phyloP scores from a whole-genome alignment of 2,888 invertebrate genomes.

The Priocnemis perturbator region DNA sequence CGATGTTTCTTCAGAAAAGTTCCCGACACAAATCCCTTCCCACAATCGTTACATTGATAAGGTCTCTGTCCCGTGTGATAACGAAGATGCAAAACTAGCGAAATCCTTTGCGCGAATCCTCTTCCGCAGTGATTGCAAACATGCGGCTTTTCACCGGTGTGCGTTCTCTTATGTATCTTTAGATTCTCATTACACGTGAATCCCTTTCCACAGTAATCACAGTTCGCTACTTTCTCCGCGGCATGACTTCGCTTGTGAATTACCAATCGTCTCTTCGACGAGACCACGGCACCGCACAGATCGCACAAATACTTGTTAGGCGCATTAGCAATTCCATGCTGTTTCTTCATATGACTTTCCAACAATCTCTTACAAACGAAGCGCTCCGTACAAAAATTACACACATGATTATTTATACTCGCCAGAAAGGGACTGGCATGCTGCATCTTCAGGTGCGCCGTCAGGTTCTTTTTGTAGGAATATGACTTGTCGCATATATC shows the following conservation, averaged over 20 bases:
- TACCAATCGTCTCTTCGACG: slow-evolving; percentile 55
- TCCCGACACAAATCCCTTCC: slow-evolving; percentile 66
- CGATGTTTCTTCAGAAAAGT: slow-evolving; percentile 65
- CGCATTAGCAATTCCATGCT: slow-evolving; percentile 53
- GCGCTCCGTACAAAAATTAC: slow-evolving; percentile 57
- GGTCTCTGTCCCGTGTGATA: slow-evolving; percentile 69
- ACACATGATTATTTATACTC: slow-evolving; percentile 44
- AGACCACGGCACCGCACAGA: slow-evolving; percentile 61
- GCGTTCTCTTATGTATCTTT: slow-evolving; percentile 62
- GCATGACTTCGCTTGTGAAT: slow-evolving; percentile 59
- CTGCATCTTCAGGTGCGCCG: slow-evolving; percentile 57
- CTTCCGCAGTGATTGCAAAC: slow-evolving; percentile 68
- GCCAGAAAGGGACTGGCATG: slow-evolving; percentile 40
- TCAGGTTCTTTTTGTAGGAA: slow-evolving; percentile 66
- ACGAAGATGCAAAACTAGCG: slow-evolving; percentile 65
- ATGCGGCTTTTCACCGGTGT: slow-evolving; percentile 68
- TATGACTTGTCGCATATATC: slow-evolving; percentile 64
- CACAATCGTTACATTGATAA: slow-evolving; percentile 64
- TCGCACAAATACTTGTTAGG: slow-evolving; percentile 61
- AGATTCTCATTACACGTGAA: slow-evolving; percentile 63
- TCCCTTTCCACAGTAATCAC: slow-evolving; percentile 60
- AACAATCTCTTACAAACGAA: slow-evolving; percentile 56
- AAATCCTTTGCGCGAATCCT: slow-evolving; percentile 67
- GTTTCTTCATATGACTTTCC: slow-evolving; percentile 56
- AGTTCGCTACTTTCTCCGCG: slow-evolving; percentile 58